Evolutionary conservation across 2,113 vertebrate genomes (phyloP).

Genomic region (Corythoichthys haematopterus): DNA sequence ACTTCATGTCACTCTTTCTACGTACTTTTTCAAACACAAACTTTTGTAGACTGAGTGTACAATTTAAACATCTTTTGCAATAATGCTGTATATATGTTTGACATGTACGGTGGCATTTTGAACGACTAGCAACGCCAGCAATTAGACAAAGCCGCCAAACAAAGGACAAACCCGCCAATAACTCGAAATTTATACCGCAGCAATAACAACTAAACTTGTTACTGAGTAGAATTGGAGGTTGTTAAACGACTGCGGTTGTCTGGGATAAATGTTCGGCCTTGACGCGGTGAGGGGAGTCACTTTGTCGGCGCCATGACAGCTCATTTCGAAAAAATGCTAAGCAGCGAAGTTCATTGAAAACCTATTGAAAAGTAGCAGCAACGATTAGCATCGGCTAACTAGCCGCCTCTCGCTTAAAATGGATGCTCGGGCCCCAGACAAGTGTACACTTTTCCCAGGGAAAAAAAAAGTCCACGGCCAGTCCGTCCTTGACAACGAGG

Average conservation of each 20-base stretch:
- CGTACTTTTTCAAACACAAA: background rate
- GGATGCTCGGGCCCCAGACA: slow-evolving; percentile 42
- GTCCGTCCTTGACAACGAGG: slow-evolving; percentile 2
- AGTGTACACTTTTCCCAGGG: slow-evolving; percentile 7
- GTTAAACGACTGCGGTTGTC: rapidly evolving
- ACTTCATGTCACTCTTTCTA: background rate
- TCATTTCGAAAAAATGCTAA: slow-evolving; percentile 44
- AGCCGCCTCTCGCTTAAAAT: slow-evolving; percentile 46
- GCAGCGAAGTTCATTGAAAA: slow-evolving; percentile 12
- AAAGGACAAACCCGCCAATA: slow-evolving; percentile 3
- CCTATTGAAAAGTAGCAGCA: slow-evolving; percentile 17
- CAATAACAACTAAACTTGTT: background rate
- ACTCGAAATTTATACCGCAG: rapidly evolving
- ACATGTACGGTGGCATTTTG: slow-evolving; percentile 21
- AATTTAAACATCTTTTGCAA: background rate
- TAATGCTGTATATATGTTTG: background rate
- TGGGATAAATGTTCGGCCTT: background rate
- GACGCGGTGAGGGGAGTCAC: slow-evolving; percentile 11
- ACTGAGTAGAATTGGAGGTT: rapidly evolving
- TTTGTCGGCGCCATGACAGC: slow-evolving; percentile 61
- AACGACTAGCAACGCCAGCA: slow-evolving; percentile 36
- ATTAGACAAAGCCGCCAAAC: slow-evolving; percentile 48
- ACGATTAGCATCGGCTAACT: slow-evolving; percentile 43
- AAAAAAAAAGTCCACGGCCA: slow-evolving; percentile 1
- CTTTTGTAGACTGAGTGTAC: background rate